Conservation (phyloP, 2,797 vertebrate genomes). For the Lagodon rhomboides region DNA sequence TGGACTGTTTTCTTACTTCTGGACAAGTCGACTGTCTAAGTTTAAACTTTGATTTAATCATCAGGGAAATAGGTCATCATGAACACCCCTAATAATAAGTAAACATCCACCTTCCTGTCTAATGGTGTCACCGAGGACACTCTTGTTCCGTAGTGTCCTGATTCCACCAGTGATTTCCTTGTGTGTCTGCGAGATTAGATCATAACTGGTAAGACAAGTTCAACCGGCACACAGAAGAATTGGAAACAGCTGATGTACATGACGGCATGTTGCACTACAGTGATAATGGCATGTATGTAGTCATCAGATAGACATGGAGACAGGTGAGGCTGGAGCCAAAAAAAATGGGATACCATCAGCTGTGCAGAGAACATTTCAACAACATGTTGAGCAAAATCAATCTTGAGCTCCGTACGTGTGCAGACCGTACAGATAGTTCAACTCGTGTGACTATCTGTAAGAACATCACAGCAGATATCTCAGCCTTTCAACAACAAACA, state of each 20-base stretch:
- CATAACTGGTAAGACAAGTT: conserved; percentile 41
- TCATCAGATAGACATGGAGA: neutral
- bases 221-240: neutral
- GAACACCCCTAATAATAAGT: too few relatives aligned
- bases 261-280: neutral
- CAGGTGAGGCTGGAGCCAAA: neutral
- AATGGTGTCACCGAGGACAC: too few relatives aligned
- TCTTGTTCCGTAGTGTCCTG: too few relatives aligned
- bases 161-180: neutral
- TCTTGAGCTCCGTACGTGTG: too few relatives aligned
- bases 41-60: too few relatives aligned
- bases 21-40: too few relatives aligned
- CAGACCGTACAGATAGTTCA: neutral
- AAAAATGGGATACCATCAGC: neutral
- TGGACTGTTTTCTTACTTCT: too few relatives aligned
- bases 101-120: too few relatives aligned
- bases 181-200: conserved; percentile 14
- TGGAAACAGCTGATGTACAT: conserved; percentile 15
- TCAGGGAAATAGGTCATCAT: too few relatives aligned
- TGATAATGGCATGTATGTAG: neutral
- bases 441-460: neutral
- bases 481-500: neutral
- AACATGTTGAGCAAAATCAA: neutral
- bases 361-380: neutral
- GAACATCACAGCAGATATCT: neutral